Evolutionary conservation across 2,888 invertebrate genomes (phyloP).

Genomic region (Pyrgus malvae): DNA sequence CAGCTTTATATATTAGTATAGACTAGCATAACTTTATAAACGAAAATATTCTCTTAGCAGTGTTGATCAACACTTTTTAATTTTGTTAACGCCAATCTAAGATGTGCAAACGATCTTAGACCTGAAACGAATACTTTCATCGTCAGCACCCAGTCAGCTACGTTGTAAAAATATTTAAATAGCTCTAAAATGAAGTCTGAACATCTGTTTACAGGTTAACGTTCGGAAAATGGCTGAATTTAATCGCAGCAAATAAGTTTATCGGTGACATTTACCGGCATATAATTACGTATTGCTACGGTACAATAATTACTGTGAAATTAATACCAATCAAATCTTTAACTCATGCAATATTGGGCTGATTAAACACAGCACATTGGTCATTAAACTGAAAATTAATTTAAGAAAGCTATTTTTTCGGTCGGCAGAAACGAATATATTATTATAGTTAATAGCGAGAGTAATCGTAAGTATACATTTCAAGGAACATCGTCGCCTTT

Average conservation of each 20-base stretch:
- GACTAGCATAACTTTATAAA: no score
- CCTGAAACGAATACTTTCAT: no score
- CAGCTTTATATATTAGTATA: no score
- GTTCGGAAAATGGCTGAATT: constrained; percentile 1
- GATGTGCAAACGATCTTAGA: no score
- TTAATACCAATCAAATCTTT: constrained; percentile 23
- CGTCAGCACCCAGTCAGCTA: no score
- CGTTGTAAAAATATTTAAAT: no score
- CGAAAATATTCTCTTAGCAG: no score
- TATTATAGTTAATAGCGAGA: no score
- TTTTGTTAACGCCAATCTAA: no score
- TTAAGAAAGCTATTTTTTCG: constrained; percentile 21
- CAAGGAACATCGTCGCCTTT: not conserved
- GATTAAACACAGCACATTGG: constrained; percentile 19
- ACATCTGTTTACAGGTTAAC: not conserved
- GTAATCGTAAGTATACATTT: not conserved
- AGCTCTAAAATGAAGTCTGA: no score
- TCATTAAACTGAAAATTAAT: constrained; percentile 21
- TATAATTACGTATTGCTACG: constrained; percentile 10
- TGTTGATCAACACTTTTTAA: no score
- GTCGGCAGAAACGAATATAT: not conserved
- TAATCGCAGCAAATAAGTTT: not conserved
- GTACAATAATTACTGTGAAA: constrained; percentile 18
- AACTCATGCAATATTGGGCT: constrained; percentile 26
- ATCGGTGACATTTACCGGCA: constrained; percentile 14